Conservation (phyloP, 2,888 invertebrate species). For the Lissonota sp. region DNA sequence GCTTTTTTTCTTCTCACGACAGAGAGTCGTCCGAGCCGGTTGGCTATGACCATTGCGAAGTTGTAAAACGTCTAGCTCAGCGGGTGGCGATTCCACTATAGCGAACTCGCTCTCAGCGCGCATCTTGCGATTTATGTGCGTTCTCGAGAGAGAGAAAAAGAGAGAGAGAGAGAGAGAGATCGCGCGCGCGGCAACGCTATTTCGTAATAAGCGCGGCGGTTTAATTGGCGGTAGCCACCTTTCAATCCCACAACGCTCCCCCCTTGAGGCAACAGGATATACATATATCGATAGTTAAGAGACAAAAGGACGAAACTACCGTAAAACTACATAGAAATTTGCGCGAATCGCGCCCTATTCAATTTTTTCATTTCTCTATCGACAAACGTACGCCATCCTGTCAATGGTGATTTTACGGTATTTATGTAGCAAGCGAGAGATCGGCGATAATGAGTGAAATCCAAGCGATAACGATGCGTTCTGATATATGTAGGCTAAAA, state of each 20-base stretch:
- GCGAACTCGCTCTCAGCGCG: slow-evolving; percentile 51
- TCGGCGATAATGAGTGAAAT: slow-evolving; percentile 45
- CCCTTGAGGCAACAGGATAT: slow-evolving; percentile 23
- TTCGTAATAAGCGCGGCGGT: slow-evolving; percentile 62
- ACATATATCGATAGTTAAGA: neutral
- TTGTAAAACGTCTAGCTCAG: slow-evolving; percentile 54
- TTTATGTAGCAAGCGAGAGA: slow-evolving; percentile 36
- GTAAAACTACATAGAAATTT: no score
- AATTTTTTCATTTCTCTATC: no score
- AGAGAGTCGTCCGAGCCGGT: slow-evolving; percentile 26
- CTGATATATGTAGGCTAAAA: slow-evolving; percentile 31
- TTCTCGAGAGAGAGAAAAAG: slow-evolving; percentile 35
- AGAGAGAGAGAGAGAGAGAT: slow-evolving; percentile 18
- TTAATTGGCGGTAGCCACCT: slow-evolving; percentile 69
- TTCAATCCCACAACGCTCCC: slow-evolving; percentile 56
- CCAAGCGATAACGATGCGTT: slow-evolving; percentile 41
- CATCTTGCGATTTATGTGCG: slow-evolving; percentile 62
- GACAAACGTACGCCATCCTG: no score
- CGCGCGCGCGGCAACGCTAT: slow-evolving; percentile 52
- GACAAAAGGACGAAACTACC: no score
- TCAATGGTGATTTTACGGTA: neutral
- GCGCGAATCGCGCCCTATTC: no score
- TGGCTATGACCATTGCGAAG: slow-evolving; percentile 51
- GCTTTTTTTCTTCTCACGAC: slow-evolving; percentile 21
- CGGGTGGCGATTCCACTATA: slow-evolving; percentile 57